Evolutionary conservation across 1,140 invertebrate species (phyloP).

Genomic region (Spodoptera frugiperda): DNA sequence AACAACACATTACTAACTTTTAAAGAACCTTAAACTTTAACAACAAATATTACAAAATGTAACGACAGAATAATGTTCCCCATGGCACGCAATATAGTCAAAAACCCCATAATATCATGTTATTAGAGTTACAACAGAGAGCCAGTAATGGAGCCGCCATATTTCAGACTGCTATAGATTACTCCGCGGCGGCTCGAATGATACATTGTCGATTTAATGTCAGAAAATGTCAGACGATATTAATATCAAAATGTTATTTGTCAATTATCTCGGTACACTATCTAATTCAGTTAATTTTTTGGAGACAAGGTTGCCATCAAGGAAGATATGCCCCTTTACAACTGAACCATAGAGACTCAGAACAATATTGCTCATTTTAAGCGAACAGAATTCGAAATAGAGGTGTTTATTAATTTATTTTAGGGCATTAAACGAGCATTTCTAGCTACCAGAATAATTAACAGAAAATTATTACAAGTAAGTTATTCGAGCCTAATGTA

Average conservation of each 20-base stretch:
- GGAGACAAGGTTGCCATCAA: no score
- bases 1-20: neutral
- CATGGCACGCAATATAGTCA: neutral
- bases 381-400: no score
- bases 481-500: no score
- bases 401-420: no score
- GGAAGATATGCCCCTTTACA: no score
- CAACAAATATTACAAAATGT: neutral
- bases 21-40: neutral
- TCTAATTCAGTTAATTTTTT: no score
- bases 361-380: no score
- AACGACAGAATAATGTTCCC: conserved; percentile 6
- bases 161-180: neutral
- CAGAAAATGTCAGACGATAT: conserved; percentile 1
- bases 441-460: no score
- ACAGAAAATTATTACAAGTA: no score
- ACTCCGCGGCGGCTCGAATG: neutral
- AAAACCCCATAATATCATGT: conserved; percentile 10
- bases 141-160: conserved; percentile 1
- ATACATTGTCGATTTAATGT: conserved; percentile 1
- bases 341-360: no score
- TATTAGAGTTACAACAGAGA: conserved; percentile 3
- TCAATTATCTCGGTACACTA: no score
- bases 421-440: no score
- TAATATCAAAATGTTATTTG: neutral